phyloP scores from a whole-genome alignment of 2,113 vertebrate species.

The Chionomys nivalis region DNA sequence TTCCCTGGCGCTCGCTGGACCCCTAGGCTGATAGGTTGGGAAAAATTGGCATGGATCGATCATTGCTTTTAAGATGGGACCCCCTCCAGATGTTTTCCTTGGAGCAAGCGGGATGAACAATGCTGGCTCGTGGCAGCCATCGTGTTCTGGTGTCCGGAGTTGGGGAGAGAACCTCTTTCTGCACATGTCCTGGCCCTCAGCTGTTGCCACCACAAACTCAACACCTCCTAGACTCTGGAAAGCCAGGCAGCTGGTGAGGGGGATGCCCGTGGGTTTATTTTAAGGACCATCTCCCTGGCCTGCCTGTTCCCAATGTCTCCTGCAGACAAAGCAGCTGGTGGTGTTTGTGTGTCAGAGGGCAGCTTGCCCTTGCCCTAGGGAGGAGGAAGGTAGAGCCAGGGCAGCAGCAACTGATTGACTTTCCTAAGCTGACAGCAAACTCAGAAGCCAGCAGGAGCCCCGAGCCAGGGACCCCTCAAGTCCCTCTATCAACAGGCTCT shows the following conservation, averaged over 20 bases:
- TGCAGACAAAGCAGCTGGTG: constrained; percentile 70
- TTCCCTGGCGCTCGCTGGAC: not conserved
- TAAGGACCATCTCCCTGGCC: constrained; percentile 52
- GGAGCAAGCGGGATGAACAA: not conserved
- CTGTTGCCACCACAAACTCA: constrained; percentile 24
- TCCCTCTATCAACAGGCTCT: not conserved
- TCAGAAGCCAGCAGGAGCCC: not conserved
- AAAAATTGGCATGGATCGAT: not conserved
- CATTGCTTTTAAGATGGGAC: not conserved
- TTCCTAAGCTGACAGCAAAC: not conserved
- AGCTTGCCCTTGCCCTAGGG: not conserved
- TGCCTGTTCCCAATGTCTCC: constrained; percentile 10
- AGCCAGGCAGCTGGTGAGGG: constrained; percentile 81
- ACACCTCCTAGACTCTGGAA: constrained; percentile 56
- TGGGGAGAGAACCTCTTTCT: not conserved
- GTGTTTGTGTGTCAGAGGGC: constrained; percentile 56
- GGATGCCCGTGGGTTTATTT: constrained; percentile 72
- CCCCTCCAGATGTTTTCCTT: not conserved
- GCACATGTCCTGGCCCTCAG: not conserved
- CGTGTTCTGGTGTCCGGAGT: not conserved
- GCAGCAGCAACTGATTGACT: not conserved
- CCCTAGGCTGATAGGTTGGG: not conserved
- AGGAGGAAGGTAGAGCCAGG: not conserved
- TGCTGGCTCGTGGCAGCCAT: not conserved
- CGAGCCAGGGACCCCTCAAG: fast-evolving